These are phyloP conservation scores for Camarhynchus parvulus DNA, from an alignment of 2,113 vertebrate genomes.

Conservation along the genomic window DNA sequence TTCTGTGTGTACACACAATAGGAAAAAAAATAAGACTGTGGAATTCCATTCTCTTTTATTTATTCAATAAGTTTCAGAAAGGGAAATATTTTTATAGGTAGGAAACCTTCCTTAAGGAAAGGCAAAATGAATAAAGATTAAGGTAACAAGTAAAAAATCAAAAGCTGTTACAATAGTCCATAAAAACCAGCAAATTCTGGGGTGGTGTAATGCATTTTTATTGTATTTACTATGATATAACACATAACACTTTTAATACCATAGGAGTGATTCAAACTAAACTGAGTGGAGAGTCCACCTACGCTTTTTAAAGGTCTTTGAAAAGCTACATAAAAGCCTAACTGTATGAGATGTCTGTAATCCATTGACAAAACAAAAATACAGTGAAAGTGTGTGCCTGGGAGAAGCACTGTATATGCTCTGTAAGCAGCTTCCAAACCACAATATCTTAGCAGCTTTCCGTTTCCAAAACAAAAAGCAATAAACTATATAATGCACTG, in stretches of 20 bases:
- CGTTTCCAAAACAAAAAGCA: constrained; percentile 72
- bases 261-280: neutral
- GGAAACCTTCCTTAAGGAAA: neutral
- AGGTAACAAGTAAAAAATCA: neutral
- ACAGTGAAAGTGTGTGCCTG: constrained; percentile 8
- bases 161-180: neutral
- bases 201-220: neutral
- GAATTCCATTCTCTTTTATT: neutral
- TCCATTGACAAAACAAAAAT: constrained; percentile 27
- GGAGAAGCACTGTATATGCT: neutral
- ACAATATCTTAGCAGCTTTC: constrained; percentile 63
- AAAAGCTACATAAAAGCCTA: neutral
- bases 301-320: neutral
- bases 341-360: constrained; percentile 20
- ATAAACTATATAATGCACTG: constrained; percentile 35
- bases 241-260: neutral
- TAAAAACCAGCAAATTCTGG: neutral
- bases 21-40: neutral
- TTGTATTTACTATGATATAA: neutral
- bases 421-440: constrained; percentile 67
- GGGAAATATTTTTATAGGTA: neutral
- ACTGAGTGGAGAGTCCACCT: neutral
- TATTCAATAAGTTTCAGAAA: neutral
- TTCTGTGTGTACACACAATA: neutral
- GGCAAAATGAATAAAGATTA: neutral